phyloP scores from a whole-genome alignment of 2,888 invertebrate species.

The Chesias legatella region DNA sequence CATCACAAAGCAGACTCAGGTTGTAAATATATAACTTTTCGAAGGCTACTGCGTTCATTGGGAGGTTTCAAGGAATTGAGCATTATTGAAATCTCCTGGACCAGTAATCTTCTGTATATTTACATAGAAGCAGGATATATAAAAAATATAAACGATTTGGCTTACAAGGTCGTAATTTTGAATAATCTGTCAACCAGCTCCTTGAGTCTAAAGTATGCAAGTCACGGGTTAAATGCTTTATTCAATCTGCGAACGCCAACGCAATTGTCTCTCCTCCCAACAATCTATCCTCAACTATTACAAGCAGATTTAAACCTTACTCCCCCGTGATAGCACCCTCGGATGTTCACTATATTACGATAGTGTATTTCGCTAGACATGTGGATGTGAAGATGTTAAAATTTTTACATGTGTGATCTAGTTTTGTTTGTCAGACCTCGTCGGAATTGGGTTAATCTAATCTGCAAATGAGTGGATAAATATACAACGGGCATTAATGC shows the following conservation, averaged over 20 bases:
- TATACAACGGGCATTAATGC: neutral
- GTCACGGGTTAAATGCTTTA: constrained; percentile 65
- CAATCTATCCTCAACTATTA: constrained; percentile 27
- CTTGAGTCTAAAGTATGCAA: constrained; percentile 26
- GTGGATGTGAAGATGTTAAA: constrained; percentile 24
- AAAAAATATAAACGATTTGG: no score
- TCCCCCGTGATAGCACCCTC: constrained; percentile 29
- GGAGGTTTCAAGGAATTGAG: no score
- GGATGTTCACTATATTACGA: constrained; percentile 25
- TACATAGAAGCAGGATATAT: no score
- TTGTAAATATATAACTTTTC: no score
- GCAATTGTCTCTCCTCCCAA: constrained; percentile 58
- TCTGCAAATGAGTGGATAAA: constrained; percentile 11
- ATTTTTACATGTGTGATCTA: constrained; percentile 25
- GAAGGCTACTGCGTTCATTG: no score
- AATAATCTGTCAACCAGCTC: neutral
- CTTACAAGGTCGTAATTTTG: no score
- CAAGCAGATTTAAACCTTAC: constrained; percentile 40
- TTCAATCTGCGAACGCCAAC: constrained; percentile 68
- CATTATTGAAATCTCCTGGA: no score
- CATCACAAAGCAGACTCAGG: no score
- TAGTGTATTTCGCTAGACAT: constrained; percentile 29
- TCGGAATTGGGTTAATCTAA: constrained; percentile 26
- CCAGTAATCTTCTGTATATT: no score
- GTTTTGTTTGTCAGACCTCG: constrained; percentile 16